A percentile compares a stretch with the other conserved stretches of the same genome.
These are phyloP conservation scores for Habroteleia sp. DNA, from an alignment of 2,888 invertebrate species.

Conservation along the genomic window DNA sequence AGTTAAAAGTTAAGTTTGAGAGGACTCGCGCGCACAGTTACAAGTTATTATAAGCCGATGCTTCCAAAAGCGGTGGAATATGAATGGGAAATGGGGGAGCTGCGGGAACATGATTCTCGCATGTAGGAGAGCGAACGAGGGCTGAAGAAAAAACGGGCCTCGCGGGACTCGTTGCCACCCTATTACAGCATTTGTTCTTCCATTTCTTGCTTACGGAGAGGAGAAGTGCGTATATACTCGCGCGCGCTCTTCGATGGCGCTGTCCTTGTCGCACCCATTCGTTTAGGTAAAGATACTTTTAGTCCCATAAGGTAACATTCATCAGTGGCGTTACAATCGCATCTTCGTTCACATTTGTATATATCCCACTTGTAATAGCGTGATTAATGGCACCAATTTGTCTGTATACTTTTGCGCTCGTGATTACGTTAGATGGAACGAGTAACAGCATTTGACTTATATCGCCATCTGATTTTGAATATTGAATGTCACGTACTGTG, in stretches of 20 bases:
- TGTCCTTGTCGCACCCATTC: slow-evolving; percentile 24
- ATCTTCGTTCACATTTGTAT: slow-evolving; percentile 74
- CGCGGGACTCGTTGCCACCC: slow-evolving; percentile 80
- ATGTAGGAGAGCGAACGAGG: slow-evolving; percentile 64
- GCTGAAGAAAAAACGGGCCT: slow-evolving; percentile 78
- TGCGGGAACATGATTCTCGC: slow-evolving; percentile 43
- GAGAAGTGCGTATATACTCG: slow-evolving; percentile 72
- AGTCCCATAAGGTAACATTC: slow-evolving; percentile 75
- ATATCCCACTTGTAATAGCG: slow-evolving; percentile 54
- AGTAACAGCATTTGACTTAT: too few species aligned
- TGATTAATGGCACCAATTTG: slow-evolving; percentile 57
- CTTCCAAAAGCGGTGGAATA: slow-evolving; percentile 48
- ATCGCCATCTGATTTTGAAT: too few species aligned
- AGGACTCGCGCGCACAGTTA: slow-evolving; percentile 7
- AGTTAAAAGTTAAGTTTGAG: slow-evolving; percentile 4
- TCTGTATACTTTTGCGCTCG: background rate
- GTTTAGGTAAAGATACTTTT: slow-evolving; percentile 33
- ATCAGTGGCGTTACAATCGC: slow-evolving; percentile 77
- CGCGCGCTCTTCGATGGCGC: slow-evolving; percentile 69
- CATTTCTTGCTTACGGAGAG: slow-evolving; percentile 72
- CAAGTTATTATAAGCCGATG: slow-evolving; percentile 53
- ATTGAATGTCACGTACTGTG: too few species aligned
- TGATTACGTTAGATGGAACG: too few species aligned
- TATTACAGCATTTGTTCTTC: slow-evolving; percentile 78
- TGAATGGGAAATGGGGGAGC: slow-evolving; percentile 65